A percentile compares a stretch with the other conserved stretches of the same genome.
These are phyloP conservation scores for Furnarius figulus DNA, from an alignment of 2,113 vertebrate genomes.

Conservation along the genomic window DNA sequence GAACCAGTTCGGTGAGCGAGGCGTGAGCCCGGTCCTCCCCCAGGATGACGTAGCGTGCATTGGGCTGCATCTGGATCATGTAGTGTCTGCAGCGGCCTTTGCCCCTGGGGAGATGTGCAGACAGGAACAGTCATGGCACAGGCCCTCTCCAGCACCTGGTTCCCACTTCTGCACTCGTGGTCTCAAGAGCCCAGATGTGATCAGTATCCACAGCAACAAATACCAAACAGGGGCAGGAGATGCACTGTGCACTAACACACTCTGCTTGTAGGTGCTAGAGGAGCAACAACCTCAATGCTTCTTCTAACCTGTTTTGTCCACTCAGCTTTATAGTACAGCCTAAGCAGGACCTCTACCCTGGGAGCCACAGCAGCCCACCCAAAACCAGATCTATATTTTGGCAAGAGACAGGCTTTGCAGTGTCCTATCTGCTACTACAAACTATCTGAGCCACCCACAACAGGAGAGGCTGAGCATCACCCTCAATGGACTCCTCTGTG, in stretches of 20 bases:
- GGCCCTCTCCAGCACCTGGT: background rate
- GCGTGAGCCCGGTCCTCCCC: conserved; percentile 75
- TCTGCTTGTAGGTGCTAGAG: background rate
- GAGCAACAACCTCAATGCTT: background rate
- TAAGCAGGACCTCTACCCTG: background rate
- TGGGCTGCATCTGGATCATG: conserved; percentile 77
- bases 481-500: background rate
- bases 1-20: conserved; percentile 66
- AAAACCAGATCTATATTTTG: background rate
- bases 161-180: background rate
- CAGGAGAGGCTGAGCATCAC: background rate
- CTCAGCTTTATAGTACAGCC: background rate
- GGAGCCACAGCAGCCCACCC: background rate
- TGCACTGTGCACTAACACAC: fast-evolving
- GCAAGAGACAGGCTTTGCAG: background rate
- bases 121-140: fast-evolving
- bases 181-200: background rate
- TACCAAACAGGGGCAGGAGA: background rate
- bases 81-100: conserved; percentile 73
- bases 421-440: background rate
- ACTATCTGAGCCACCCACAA: background rate
- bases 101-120: conserved; percentile 30
- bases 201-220: background rate
- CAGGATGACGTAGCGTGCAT: conserved; percentile 75
- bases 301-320: background rate